Percentiles rank a stretch among this genome's conserved stretches.
phyloP scores from a whole-genome alignment of 2,797 vertebrate species.

The Spea hammondii region DNA sequence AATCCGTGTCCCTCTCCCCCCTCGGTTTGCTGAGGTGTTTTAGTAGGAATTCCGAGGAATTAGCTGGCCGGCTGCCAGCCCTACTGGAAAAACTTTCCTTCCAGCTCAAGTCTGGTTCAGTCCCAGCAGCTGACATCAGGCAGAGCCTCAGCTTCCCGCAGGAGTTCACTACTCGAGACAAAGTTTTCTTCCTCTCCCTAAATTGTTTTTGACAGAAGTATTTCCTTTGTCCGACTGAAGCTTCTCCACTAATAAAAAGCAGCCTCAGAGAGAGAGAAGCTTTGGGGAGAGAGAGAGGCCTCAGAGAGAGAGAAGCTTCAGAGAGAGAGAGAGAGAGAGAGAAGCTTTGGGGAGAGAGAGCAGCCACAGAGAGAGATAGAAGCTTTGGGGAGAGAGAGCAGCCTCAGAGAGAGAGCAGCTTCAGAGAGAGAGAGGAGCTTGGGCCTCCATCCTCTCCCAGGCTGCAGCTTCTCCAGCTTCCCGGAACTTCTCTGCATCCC shows the following conservation, averaged over 20 bases:
- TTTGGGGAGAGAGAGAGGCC: background rate
- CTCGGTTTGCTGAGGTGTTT: background rate
- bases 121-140: slow-evolving; percentile 38
- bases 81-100: slow-evolving; percentile 3
- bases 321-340: background rate
- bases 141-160: slow-evolving; percentile 37
- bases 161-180: slow-evolving; percentile 10
- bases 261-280: background rate
- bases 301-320: background rate
- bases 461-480: no score
- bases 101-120: slow-evolving; percentile 28
- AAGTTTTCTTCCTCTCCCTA: slow-evolving; percentile 12
- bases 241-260: slow-evolving; percentile 8
- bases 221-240: slow-evolving; percentile 33
- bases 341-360: no score
- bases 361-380: no score
- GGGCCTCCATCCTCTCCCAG: no score
- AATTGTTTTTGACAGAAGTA: slow-evolving; percentile 19
- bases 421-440: no score
- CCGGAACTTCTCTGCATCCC: no score
- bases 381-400: no score
- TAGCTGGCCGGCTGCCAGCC: slow-evolving; percentile 12
- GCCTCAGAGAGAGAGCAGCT: no score
- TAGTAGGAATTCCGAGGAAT: background rate
- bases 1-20: background rate